A percentile compares a stretch with the other conserved stretches of the same genome.
Conservation (phyloP, 23 tunicate species). For the Ciona savignyi region DNA sequence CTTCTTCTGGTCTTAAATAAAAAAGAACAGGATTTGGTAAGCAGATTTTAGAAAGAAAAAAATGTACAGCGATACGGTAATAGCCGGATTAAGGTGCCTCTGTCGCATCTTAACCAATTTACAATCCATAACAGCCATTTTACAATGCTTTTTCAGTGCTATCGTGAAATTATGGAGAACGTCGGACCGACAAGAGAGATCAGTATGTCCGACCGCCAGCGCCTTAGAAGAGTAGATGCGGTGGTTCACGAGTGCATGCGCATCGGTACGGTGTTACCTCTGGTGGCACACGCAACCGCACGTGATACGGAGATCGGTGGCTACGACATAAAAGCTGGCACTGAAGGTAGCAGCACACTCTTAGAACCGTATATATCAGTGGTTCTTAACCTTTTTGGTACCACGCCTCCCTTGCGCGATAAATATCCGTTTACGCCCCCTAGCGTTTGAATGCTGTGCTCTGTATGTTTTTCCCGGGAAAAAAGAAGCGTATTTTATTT, state of each 20-base stretch:
- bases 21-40: conserved; percentile 66
- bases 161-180: conserved; percentile 37
- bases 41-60: background rate
- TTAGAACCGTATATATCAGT: no score
- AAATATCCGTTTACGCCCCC: no score
- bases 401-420: no score
- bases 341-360: conserved; percentile 80
- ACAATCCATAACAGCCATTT: no score
- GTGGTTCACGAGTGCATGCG: conserved; percentile 59
- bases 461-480: no score
- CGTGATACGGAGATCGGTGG: conserved; percentile 57
- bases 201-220: conserved; percentile 50
- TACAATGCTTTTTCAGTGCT: conserved; percentile 53
- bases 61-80: background rate
- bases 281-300: conserved; percentile 82
- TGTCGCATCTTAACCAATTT: no score
- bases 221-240: conserved; percentile 66
- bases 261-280: conserved; percentile 52
- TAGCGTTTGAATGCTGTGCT: no score
- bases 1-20: conserved; percentile 47
- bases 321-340: conserved; percentile 44
- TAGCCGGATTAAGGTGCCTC: no score
- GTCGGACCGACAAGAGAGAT: conserved; percentile 52
- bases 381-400: no score
- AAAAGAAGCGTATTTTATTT: no score